Percentiles rank a stretch among this genome's conserved stretches.
phyloP scores from a whole-genome alignment of 2,113 vertebrate species.

The Paratilapia polleni region DNA sequence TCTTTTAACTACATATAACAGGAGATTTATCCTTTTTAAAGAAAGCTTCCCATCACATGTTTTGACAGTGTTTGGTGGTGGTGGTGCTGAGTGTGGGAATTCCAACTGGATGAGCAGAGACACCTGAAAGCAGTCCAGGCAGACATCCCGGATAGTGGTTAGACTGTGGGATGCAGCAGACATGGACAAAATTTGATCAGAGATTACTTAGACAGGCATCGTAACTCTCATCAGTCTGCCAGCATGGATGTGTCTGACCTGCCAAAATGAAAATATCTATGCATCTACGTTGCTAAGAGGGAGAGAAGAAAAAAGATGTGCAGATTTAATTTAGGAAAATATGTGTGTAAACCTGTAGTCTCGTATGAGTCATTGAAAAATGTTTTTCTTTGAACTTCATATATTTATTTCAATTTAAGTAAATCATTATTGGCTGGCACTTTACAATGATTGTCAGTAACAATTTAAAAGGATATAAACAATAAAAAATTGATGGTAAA shows the following conservation, averaged over 20 bases:
- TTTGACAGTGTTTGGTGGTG: not conserved
- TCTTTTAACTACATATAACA: not conserved
- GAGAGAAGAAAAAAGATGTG: not conserved
- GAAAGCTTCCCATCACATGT: not conserved
- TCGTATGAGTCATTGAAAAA: not conserved
- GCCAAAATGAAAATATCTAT: conserved; percentile 44
- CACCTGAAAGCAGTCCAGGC: conserved; percentile 56
- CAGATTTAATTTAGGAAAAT: not conserved
- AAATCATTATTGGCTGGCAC: not conserved
- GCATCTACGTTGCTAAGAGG: not conserved
- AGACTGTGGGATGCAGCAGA: conserved; percentile 40
- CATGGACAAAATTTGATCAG: conserved; percentile 28
- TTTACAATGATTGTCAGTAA: not conserved
- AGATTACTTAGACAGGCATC: not conserved
- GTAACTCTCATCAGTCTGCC: conserved; percentile 1
- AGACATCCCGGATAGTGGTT: conserved; percentile 41
- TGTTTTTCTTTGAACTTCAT: not conserved
- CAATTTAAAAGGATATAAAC: not conserved
- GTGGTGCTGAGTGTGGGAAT: conserved; percentile 9
- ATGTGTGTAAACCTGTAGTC: not conserved
- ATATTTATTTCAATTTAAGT: not conserved
- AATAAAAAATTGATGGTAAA: no score
- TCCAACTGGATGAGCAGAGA: conserved; percentile 21
- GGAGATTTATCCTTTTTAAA: not conserved
- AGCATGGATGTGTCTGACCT: conserved; percentile 24